Conservation (phyloP, 2,888 invertebrate species). For the Athalia rosae region DNA sequence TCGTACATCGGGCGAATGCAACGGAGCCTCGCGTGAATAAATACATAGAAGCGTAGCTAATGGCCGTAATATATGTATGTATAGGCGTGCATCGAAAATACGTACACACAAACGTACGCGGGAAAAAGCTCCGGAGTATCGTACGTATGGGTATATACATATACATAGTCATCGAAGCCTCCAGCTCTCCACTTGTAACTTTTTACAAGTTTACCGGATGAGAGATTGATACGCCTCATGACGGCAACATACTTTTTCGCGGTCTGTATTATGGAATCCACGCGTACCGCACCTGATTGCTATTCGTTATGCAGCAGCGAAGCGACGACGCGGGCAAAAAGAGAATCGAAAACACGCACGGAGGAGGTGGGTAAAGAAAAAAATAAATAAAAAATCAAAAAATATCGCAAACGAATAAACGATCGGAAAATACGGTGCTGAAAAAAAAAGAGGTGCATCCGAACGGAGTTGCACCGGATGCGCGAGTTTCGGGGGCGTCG, state of each 20-base stretch:
- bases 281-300: too few species aligned
- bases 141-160: too few species aligned
- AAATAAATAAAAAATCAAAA: neutral
- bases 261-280: too few species aligned
- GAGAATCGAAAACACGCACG: too few species aligned
- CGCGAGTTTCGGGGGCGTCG: neutral
- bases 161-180: neutral
- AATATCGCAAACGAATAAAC: slow-evolving; percentile 4
- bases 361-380: too few species aligned
- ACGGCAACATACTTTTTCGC: neutral
- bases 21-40: slow-evolving; percentile 13
- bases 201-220: slow-evolving; percentile 27
- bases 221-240: slow-evolving; percentile 13
- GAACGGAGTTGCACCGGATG: neutral
- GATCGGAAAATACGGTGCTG: too few species aligned
- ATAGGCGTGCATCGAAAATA: slow-evolving; percentile 1
- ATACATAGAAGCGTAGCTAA: slow-evolving; percentile 16
- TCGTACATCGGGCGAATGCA: slow-evolving; percentile 34
- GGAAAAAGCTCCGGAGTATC: slow-evolving; percentile 6
- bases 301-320: too few species aligned
- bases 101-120: slow-evolving; percentile 17
- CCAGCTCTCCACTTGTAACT: slow-evolving; percentile 5
- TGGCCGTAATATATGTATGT: slow-evolving; percentile 22
- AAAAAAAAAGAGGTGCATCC: too few species aligned
- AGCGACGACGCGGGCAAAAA: too few species aligned